Evolutionary conservation across 37 sponge, comb jelly and placozoan species (phyloP), one percentile per base, ranked within the genome.

Genomic region (Chondrilla cf. caribensis): DNA sequence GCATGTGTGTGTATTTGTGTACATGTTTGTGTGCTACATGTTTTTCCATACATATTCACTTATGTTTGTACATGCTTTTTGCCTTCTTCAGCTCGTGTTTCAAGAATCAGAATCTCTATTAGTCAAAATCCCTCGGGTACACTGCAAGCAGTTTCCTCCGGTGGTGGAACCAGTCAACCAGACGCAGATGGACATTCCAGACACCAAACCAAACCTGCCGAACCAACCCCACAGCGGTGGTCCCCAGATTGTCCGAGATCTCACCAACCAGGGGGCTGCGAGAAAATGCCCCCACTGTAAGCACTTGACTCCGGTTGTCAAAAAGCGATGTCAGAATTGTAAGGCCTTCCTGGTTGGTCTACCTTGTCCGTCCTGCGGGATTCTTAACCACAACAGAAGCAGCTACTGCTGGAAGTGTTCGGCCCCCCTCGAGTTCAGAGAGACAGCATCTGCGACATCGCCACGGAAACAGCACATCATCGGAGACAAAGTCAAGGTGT

Each of bases 311-410:
- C 88, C 88, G 14, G 22, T 57, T 19, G 33, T 51, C 29, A 91
- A 91, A 77, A 87, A 87, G 86, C 60, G 88, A 35, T 91, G 92
- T 70, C 38, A 62, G 44, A 25, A 47, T 38, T 91, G 92, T 57
- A 54, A 70, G 28, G 67, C 60, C 14, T 87, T 85, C 58, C 79
- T 87, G 0, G 83, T 91, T 25, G 92, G 92, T 0, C 77, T 66
- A 7, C 58, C 79, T 0, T 91, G 92, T 38, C 86, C 85, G 8
- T 31, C 37, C 2, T 91, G 92, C 79, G 80, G 75, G 0, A 80
- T 77, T 19, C 79, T 91, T 24, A 87, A 87, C 54, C 84, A 87
- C 71, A 87, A 79, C 51, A 29, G 86, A 24, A 65, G 83, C 35
- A 81, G 47, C 58, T 58, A 79, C 43, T 91, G 92, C 38, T 29